Evolutionary conservation across 2,888 invertebrate genomes (phyloP).

Genomic region (Linnaemya vulpina): DNA sequence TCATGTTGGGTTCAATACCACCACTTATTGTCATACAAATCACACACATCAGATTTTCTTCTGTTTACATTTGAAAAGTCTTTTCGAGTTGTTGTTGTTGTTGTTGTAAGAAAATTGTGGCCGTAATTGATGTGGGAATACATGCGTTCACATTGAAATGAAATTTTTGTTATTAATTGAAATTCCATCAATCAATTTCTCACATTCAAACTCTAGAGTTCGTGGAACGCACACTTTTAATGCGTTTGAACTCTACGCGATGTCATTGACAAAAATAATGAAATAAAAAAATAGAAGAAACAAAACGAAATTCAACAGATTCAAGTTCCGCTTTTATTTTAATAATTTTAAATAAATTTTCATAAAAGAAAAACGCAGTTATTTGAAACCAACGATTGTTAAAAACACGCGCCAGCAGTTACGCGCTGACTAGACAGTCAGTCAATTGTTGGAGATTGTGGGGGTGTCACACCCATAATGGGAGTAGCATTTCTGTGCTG

Average conservation of each 20-base stretch:
- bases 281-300: no score
- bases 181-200: constrained; percentile 50
- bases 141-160: neutral
- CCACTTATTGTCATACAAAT: constrained; percentile 4
- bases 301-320: neutral
- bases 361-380: neutral
- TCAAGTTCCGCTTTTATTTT: neutral
- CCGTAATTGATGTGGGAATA: neutral
- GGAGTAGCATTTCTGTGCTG: neutral
- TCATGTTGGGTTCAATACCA: constrained; percentile 7
- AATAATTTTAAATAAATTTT: neutral
- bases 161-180: constrained; percentile 17
- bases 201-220: constrained; percentile 4
- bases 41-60: neutral
- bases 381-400: constrained; percentile 13
- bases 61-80: constrained; percentile 8
- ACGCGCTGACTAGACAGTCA: neutral
- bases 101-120: constrained; percentile 7
- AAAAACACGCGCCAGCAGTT: neutral
- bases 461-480: neutral
- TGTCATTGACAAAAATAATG: no score
- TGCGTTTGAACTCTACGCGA: no score
- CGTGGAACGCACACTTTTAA: neutral
- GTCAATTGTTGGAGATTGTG: neutral
- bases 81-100: neutral